These are phyloP conservation scores for Eupithecia dodoneata DNA, from an alignment of 2,888 invertebrate species.

Conservation along the genomic window DNA sequence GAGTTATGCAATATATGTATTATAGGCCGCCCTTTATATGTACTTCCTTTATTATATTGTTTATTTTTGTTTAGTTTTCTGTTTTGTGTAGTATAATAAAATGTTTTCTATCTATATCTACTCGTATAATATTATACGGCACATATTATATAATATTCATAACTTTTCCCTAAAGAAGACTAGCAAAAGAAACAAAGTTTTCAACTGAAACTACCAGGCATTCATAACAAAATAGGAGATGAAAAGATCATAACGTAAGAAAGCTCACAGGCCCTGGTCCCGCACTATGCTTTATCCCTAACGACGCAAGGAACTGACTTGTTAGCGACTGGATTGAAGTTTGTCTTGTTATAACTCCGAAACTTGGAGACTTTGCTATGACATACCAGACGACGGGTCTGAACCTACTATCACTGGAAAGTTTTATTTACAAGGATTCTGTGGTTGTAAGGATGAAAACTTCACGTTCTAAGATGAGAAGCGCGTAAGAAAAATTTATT, in stretches of 20 bases:
- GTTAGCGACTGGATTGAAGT: slow-evolving; percentile 67
- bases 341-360: slow-evolving; percentile 72
- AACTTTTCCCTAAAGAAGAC: background rate
- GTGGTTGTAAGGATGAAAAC: slow-evolving; percentile 27
- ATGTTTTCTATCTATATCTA: too few species aligned
- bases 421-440: slow-evolving; percentile 36
- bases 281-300: slow-evolving; percentile 46
- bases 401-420: slow-evolving; percentile 38
- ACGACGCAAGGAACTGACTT: slow-evolving; percentile 58
- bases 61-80: too few species aligned
- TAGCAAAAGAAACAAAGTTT: background rate
- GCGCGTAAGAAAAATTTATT: background rate
- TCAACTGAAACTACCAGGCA: background rate
- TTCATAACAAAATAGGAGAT: slow-evolving; percentile 1
- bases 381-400: slow-evolving; percentile 43
- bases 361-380: slow-evolving; percentile 45
- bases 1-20: background rate
- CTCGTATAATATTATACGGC: background rate
- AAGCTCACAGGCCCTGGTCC: slow-evolving; percentile 13
- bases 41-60: too few species aligned
- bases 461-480: slow-evolving; percentile 14
- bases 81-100: too few species aligned
- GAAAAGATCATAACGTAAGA: slow-evolving; percentile 13
- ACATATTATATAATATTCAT: too few species aligned
- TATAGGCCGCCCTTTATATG: too few species aligned